phyloP scores from a whole-genome alignment of 2,113 vertebrate species.

The Genyomyrus donnyi region DNA sequence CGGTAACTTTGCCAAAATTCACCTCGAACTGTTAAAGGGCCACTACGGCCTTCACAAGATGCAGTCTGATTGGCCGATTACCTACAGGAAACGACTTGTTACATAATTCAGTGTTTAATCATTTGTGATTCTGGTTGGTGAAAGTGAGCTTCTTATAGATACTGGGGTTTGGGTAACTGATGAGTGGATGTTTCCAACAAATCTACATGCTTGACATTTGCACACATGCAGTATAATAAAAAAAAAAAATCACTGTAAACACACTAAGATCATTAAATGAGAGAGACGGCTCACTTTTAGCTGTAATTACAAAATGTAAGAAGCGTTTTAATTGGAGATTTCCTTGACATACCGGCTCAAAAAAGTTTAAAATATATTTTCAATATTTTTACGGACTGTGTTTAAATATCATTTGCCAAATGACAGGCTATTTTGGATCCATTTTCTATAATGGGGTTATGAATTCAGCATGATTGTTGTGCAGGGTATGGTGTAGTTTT shows the following conservation, averaged over 20 bases:
- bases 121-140: background rate
- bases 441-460: background rate
- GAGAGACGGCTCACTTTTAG: background rate
- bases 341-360: background rate
- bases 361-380: background rate
- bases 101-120: background rate
- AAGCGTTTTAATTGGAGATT: background rate
- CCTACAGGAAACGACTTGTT: background rate
- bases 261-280: background rate
- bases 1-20: background rate
- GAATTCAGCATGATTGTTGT: background rate
- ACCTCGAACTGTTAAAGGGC: background rate
- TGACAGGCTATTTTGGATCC: background rate
- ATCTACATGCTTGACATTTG: background rate
- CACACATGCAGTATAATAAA: background rate
- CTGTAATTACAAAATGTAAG: background rate
- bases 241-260: background rate
- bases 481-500: background rate
- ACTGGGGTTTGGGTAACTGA: background rate
- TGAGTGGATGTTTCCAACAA: background rate
- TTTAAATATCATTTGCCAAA: background rate
- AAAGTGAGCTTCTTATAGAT: background rate
- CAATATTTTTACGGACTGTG: background rate
- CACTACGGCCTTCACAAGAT: background rate
- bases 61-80: background rate